Evolutionary conservation across 1,140 invertebrate genomes (phyloP).

Genomic region (Drosophila tropicalis): DNA sequence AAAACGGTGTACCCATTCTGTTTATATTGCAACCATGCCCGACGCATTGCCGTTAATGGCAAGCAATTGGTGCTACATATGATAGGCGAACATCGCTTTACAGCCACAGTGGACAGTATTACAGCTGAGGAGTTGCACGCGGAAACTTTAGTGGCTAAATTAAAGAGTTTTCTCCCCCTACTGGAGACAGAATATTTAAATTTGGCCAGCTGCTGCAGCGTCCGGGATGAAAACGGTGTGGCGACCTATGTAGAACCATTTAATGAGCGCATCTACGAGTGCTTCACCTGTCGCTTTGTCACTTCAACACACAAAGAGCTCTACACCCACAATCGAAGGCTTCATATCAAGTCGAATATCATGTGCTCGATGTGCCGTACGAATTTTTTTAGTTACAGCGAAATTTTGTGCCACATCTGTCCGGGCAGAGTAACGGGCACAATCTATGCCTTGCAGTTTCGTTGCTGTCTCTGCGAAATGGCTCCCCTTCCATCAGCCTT

Average conservation of each 20-base stretch:
- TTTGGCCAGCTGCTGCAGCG: constrained; percentile 87
- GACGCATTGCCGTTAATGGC: constrained; percentile 91
- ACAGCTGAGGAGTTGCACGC: constrained; percentile 89
- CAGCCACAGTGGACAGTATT: constrained; percentile 88
- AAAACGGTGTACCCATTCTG: constrained; percentile 87
- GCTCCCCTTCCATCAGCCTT: constrained; percentile 92
- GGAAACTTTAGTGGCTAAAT: constrained; percentile 87
- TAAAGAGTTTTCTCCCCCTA: constrained; percentile 87
- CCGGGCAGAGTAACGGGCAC: constrained; percentile 88
- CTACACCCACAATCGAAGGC: constrained; percentile 92
- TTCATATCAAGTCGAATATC: constrained; percentile 91
- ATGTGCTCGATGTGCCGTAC: constrained; percentile 93
- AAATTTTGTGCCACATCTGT: constrained; percentile 92
- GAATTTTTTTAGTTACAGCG: constrained; percentile 93
- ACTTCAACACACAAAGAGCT: constrained; percentile 91
- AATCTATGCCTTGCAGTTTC: constrained; percentile 84
- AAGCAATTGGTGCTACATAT: constrained; percentile 91
- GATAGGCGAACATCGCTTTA: constrained; percentile 90
- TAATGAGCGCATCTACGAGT: constrained; percentile 88
- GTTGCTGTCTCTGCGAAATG: constrained; percentile 90
- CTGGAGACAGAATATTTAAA: constrained; percentile 88
- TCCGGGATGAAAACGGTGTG: constrained; percentile 62
- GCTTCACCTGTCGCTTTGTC: constrained; percentile 91
- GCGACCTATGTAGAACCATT: constrained; percentile 36
- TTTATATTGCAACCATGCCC: constrained; percentile 92